phyloP scores from a whole-genome alignment of 2,113 vertebrate species.

The Camelus dromedarius region DNA sequence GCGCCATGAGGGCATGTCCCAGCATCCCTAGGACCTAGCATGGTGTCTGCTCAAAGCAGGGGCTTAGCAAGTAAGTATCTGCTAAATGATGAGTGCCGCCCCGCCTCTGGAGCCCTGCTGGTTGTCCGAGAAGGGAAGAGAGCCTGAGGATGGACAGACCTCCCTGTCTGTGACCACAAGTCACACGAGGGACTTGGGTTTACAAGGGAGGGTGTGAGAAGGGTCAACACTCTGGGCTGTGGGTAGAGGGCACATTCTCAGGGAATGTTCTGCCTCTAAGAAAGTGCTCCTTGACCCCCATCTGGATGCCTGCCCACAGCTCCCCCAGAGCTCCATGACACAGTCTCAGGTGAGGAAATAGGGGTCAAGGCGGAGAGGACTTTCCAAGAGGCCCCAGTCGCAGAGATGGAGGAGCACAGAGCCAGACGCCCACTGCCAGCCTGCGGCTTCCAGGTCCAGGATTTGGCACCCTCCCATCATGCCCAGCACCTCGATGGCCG shows the following conservation, averaged over 20 bases:
- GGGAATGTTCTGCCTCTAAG: not conserved
- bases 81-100: not conserved
- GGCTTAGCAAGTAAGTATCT: not conserved
- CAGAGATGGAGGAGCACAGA: rapidly evolving
- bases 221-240: not conserved
- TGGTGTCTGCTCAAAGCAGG: not conserved
- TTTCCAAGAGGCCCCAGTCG: not conserved
- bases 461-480: not conserved
- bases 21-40: not conserved
- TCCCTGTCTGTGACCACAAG: not conserved
- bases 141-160: not conserved
- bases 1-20: not conserved
- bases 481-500: not conserved
- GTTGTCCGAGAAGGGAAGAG: not conserved
- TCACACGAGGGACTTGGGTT: rapidly evolving
- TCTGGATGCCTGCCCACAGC: not conserved
- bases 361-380: not conserved
- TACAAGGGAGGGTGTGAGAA: not conserved
- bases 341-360: not conserved
- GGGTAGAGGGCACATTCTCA: not conserved
- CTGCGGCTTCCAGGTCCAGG: rapidly evolving
- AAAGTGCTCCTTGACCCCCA: not conserved
- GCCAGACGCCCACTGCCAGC: rapidly evolving
- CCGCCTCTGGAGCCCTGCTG: not conserved
- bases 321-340: rapidly evolving